Evolutionary conservation across 2,113 vertebrate genomes (phyloP).

Genomic region (Sphyrna mokarran): DNA sequence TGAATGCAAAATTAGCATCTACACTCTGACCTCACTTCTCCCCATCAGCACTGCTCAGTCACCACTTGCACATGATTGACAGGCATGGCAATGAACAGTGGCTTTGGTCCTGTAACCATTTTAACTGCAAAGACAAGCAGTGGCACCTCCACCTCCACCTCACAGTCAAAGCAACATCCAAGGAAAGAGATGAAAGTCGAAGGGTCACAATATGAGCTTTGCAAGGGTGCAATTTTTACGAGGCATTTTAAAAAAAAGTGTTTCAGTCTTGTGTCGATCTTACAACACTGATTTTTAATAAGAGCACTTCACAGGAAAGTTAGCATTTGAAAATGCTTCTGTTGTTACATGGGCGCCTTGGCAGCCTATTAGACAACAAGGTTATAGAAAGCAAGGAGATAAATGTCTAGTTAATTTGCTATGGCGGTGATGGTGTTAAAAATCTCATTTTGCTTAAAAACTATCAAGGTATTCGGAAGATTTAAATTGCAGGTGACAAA

Average conservation of each 20-base stretch:
- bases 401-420: neutral
- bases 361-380: neutral
- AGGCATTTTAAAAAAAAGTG: neutral
- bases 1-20: slow-evolving; percentile 61
- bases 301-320: neutral
- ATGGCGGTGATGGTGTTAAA: neutral
- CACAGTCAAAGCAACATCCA: slow-evolving; percentile 34
- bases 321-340: neutral
- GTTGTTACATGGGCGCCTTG: neutral
- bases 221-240: neutral
- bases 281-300: neutral
- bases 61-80: slow-evolving; percentile 57
- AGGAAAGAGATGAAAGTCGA: neutral
- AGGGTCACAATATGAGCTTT: neutral
- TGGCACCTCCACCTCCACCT: slow-evolving; percentile 45
- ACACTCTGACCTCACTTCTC: slow-evolving; percentile 54
- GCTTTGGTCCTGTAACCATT: slow-evolving; percentile 59
- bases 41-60: slow-evolving; percentile 52
- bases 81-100: slow-evolving; percentile 62
- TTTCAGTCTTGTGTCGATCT: neutral
- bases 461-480: too few species aligned
- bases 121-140: slow-evolving; percentile 51
- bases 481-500: neutral
- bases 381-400: neutral
- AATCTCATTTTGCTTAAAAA: neutral